These are phyloP conservation scores for Phainopepla nitens DNA, from an alignment of 2,113 vertebrate species.

Conservation along the genomic window DNA sequence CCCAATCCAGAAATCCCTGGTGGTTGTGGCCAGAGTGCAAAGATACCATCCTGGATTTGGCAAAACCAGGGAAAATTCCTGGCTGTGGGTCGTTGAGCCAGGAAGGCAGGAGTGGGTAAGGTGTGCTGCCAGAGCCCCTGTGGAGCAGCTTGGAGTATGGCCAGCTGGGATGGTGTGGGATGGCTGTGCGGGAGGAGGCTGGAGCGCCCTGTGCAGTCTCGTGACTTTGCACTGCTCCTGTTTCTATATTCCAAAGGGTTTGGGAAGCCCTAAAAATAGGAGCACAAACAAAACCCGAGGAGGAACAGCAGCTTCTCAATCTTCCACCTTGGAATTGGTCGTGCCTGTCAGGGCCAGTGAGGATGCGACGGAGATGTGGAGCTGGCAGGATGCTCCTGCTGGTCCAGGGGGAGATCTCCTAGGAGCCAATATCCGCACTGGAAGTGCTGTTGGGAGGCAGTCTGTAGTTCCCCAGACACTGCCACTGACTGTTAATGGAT, in stretches of 20 bases:
- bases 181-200: constrained; percentile 14
- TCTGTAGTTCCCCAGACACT: background rate
- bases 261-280: constrained; percentile 42
- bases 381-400: background rate
- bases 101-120: background rate
- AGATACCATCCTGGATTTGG: accelerated
- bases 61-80: background rate
- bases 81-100: accelerated
- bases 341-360: background rate
- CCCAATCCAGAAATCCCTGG: background rate
- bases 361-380: background rate
- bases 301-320: background rate
- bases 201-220: background rate
- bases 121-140: background rate
- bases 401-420: background rate
- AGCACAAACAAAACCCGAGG: background rate
- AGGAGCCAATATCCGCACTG: background rate
- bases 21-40: accelerated
- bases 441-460: background rate
- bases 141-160: background rate
- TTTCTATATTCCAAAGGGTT: background rate
- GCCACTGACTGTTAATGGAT: background rate
- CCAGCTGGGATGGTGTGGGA: constrained; percentile 17
- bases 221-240: constrained; percentile 16
- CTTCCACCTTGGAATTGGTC: background rate